Conservation (phyloP, 1,140 invertebrate genomes). For the Platyscapa corneri region DNA sequence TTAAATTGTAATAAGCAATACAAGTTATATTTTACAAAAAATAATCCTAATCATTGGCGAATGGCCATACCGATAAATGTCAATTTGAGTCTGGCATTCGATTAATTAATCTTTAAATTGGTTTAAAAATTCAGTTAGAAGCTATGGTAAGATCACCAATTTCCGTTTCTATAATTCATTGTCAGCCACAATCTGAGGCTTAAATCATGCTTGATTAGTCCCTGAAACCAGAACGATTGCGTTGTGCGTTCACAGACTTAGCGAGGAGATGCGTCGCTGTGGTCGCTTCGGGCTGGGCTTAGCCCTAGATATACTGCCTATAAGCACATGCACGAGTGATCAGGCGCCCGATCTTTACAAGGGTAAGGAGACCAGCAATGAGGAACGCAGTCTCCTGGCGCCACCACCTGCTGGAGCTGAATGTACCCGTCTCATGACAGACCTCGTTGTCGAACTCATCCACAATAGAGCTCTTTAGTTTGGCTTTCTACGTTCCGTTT, state of each 20-base stretch:
- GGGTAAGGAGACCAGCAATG: constrained; percentile 65
- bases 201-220: too few species aligned
- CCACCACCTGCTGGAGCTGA: constrained; percentile 67
- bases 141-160: too few species aligned
- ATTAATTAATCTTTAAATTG: too few species aligned
- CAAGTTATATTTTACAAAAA: too few species aligned
- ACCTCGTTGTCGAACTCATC: constrained; percentile 69
- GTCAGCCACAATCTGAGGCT: too few species aligned
- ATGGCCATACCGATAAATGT: too few species aligned
- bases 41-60: too few species aligned
- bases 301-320: constrained; percentile 82
- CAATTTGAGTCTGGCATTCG: too few species aligned
- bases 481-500: not conserved
- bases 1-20: too few species aligned
- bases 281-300: constrained; percentile 80
- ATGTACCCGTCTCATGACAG: constrained; percentile 71
- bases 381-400: constrained; percentile 51
- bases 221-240: not conserved
- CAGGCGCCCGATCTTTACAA: constrained; percentile 82
- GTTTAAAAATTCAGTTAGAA: too few species aligned
- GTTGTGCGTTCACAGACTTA: constrained; percentile 69
- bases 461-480: constrained; percentile 66
- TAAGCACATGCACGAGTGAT: constrained; percentile 81
- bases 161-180: too few species aligned
- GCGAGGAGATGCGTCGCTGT: constrained; percentile 79